Evolutionary conservation across 2,888 invertebrate species (phyloP).

Genomic region (Cheilosia variabilis): DNA sequence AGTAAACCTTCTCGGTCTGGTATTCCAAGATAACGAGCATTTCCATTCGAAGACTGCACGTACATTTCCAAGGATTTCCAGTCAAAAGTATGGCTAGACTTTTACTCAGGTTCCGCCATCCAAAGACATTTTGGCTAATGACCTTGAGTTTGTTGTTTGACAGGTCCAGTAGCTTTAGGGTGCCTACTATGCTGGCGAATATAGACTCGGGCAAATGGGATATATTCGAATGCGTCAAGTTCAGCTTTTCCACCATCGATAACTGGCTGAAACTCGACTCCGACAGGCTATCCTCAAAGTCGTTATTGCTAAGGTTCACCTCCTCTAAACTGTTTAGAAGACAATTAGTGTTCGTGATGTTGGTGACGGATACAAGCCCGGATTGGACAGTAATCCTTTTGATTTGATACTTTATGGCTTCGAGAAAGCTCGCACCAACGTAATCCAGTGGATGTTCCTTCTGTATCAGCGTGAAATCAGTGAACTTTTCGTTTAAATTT

Average conservation of each 20-base stretch:
- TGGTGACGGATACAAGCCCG: slow-evolving; percentile 76
- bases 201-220: slow-evolving; percentile 77
- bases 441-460: slow-evolving; percentile 49
- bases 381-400: slow-evolving; percentile 77
- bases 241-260: slow-evolving; percentile 78
- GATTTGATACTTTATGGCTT: slow-evolving; percentile 78
- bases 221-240: slow-evolving; percentile 78
- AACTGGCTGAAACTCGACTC: slow-evolving; percentile 76
- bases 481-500: slow-evolving; percentile 71
- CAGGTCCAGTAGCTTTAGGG: slow-evolving; percentile 78
- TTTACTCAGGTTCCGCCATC: slow-evolving; percentile 63
- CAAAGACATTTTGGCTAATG: slow-evolving; percentile 77
- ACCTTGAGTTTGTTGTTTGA: slow-evolving; percentile 78
- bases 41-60: slow-evolving; percentile 77
- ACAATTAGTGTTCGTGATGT: slow-evolving; percentile 77
- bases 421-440: slow-evolving; percentile 77
- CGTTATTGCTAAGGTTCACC: slow-evolving; percentile 79
- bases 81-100: slow-evolving; percentile 75
- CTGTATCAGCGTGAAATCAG: slow-evolving; percentile 77
- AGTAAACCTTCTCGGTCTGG: slow-evolving; percentile 66
- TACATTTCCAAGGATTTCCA: slow-evolving; percentile 79
- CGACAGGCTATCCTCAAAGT: slow-evolving; percentile 75
- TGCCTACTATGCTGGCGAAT: slow-evolving; percentile 76
- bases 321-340: slow-evolving; percentile 77
- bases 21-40: slow-evolving; percentile 76